phyloP scores from a whole-genome alignment of 2,113 vertebrate genomes.

The Tragelaphus buxtoni region DNA sequence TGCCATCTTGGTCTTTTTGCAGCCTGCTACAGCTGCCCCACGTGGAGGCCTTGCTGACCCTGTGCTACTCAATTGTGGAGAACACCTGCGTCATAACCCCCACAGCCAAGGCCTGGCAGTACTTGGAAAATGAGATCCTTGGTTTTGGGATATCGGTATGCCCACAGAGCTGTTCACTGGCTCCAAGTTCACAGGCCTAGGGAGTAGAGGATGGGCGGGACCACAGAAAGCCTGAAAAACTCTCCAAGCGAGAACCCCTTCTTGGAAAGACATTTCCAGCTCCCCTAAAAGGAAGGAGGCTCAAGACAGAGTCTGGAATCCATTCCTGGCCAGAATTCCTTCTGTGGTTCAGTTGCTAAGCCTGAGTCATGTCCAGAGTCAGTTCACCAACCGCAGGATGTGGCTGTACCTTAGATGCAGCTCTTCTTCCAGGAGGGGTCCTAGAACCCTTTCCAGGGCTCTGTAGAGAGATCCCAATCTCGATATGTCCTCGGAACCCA shows the following conservation, averaged over 20 bases:
- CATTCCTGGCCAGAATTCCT: not conserved
- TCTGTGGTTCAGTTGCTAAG: not conserved
- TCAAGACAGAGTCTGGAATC: not conserved
- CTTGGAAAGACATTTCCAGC: not conserved
- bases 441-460: not conserved
- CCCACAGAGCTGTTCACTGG: not conserved
- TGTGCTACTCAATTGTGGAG: constrained; percentile 78
- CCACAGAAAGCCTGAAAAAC: not conserved
- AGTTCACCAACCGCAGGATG: not conserved
- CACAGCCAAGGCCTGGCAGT: constrained; percentile 76
- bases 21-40: constrained; percentile 77
- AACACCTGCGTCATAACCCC: constrained; percentile 69
- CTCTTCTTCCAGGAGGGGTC: not conserved
- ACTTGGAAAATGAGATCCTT: constrained; percentile 70
- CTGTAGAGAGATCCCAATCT: not conserved
- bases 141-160: constrained; percentile 75
- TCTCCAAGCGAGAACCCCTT: not conserved
- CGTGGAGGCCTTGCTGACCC: constrained; percentile 54
- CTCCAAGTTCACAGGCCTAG: not conserved
- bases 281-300: not conserved
- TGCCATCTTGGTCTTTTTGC: not conserved
- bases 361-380: not conserved
- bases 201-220: not conserved
- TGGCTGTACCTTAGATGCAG: not conserved
- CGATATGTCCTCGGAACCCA: not conserved